Conservation (phyloP, 2,888 invertebrate species). For the Eupithecia vulgata region DNA sequence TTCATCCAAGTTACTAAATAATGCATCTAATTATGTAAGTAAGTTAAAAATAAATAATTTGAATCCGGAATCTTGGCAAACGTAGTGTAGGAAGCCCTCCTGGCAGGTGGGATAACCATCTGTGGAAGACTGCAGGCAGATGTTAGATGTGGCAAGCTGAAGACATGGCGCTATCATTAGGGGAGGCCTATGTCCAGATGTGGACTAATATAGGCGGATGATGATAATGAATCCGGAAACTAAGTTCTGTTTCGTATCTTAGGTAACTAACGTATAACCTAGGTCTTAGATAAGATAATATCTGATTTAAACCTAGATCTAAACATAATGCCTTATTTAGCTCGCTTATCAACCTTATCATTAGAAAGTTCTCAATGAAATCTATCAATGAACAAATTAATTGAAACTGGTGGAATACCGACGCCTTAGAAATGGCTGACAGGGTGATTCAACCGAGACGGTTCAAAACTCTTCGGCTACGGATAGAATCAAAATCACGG, state of each 20-base stretch:
- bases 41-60: not conserved
- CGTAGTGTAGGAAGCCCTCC: too few relatives aligned
- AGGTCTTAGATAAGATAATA: constrained; percentile 2
- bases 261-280: not conserved
- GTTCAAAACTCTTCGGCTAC: not conserved
- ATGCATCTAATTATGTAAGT: not conserved
- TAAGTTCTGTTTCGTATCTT: not conserved
- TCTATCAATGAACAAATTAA: constrained; percentile 55
- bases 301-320: constrained; percentile 7
- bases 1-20: not conserved
- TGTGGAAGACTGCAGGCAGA: too few relatives aligned
- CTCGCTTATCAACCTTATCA: constrained; percentile 46
- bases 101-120: too few relatives aligned
- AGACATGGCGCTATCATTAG: too few relatives aligned
- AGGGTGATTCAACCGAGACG: constrained; percentile 11
- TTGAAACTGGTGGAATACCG: constrained; percentile 8
- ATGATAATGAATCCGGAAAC: not conserved
- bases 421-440: not conserved
- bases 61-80: not conserved
- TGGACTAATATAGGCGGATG: too few relatives aligned
- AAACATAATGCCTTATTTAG: constrained; percentile 19
- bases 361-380: constrained; percentile 60
- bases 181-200: too few relatives aligned
- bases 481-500: too few relatives aligned
- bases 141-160: too few relatives aligned